Evolutionary conservation across 2,797 vertebrate species (phyloP), one percentile per base, ranked within the genome.

Genomic region (Pteropus rufus): DNA sequence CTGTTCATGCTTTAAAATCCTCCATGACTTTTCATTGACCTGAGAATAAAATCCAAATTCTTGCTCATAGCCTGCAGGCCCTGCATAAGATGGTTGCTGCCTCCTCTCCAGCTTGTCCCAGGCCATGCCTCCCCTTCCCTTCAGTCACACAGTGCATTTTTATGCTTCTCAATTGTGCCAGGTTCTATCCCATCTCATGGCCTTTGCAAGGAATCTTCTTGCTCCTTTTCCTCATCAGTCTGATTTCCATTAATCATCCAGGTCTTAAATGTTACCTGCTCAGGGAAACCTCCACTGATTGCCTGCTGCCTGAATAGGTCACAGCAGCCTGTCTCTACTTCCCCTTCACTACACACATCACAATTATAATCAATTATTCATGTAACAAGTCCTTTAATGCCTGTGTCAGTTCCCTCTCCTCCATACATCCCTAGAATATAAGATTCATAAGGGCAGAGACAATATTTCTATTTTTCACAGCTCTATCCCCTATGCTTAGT

Each of bases 1-100:
- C 36, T 46, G 31, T 56, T 82, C 31, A 44, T 60, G 31, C 14
- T 58, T 62, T 69, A 36, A 65, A 92, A 82, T 26, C n/a, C 26
- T 82, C 46, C 10, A 4, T 62, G 41, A 10, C 49, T 93, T 94
- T 49, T 56, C 18, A 79, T 46, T 89, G 10, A 31, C 12, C 26
- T 92, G 39, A 67, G 23, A 62, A 92, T 89, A 92, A 89, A 94
- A 82, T 69, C 19, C 12, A 91, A 58, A 81, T 60, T 96, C 16
- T 24, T 94, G 11, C 60, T 67, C 14, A 34, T 1, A 8, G 36
- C n/a, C 62, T 39, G 18, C 39, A 76, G 10, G 3, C 39, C 46
- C 70, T 96, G 44, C n/a, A 49, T 65, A 54, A 65, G 21, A 60
- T 82, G 19, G 29, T 39, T 69, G 41, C 54, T 95, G 29, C 26